Base-by-base conservation (phyloP, 2,888 invertebrate species). In the Amphipoea lucens region DNA sequence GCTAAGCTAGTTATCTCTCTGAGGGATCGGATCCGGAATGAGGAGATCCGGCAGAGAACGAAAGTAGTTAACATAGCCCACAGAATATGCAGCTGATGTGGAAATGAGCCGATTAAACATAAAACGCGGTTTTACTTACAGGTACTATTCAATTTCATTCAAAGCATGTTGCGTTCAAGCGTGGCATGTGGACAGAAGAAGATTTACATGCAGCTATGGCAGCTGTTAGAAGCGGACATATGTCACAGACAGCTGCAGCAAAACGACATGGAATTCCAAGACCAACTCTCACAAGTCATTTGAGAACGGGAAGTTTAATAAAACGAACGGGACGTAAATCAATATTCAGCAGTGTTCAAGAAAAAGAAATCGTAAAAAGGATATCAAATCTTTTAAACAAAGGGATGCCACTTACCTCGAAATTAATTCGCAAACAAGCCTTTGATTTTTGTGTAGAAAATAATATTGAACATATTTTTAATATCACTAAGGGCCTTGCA, bases 401-500 rank as follows among this genome's bases (percentile, higher is more conserved):
- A 17, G 77, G 65, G 2, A 14, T 57, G 36, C 2, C 9, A 14
- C 17, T 77, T 0, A 77, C 65, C 9, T 14, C 74, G 17, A 77
- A 77, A 45, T 74, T 54, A 20, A 74, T 74, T 77, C 65, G 76
- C 17, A 74, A 65, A 74, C 17, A 77, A 23, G 76, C 76, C 36
- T 77, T 77, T 45, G 42, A 77, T 14, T 82, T 65, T 71, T 81
- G 81, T 65, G 1, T 71, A 23, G 65, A 81, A 62, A 12, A 76
- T 73, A 62, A 65, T 40, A 76, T 82, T 20, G 51, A 65, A 51
- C 36, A 51, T 70, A 51, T 70, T 51, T 82, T 82, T 65, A 69
- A 79, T 40, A 63, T 20, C 17, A 60, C 23, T 29, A 51, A 23
- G 3, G 79, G 79, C 3, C 51, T 75, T 54, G 83, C 81, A 7